phyloP scores from a whole-genome alignment of 2,113 vertebrate species.

The Dasyprocta punctata region DNA sequence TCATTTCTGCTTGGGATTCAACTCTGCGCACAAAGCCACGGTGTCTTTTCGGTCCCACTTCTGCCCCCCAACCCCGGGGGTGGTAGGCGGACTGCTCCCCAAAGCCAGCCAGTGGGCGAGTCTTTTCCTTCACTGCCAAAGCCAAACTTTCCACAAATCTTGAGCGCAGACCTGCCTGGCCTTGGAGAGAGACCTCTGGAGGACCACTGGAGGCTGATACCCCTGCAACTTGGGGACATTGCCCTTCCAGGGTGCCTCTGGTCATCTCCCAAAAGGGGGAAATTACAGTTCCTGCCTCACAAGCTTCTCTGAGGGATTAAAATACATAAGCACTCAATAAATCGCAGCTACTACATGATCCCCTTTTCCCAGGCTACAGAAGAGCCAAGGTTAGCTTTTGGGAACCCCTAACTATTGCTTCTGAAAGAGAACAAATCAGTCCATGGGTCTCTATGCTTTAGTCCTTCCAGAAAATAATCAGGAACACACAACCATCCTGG shows the following conservation, averaged over 20 bases:
- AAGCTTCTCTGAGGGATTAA: not conserved
- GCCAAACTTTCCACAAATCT: not conserved
- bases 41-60: not conserved
- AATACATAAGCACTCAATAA: not conserved
- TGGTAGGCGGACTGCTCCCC: not conserved
- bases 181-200: not conserved
- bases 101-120: not conserved
- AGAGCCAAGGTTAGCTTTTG: not conserved
- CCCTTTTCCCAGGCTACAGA: not conserved
- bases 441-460: not conserved
- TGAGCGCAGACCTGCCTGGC: not conserved
- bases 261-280: not conserved
- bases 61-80: not conserved
- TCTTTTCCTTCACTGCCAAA: too few species aligned
- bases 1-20: not conserved
- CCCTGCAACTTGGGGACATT: accelerated
- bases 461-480: slow-evolving; percentile 66
- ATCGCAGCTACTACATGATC: not conserved
- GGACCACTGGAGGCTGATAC: not conserved
- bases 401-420: not conserved
- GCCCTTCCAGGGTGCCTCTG: not conserved
- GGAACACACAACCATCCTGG: slow-evolving; percentile 56
- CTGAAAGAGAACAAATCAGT: not conserved
- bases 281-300: accelerated
- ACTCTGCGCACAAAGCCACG: not conserved